These are phyloP conservation scores for Disparrhopalites patrizii DNA, from an alignment of 2,888 invertebrate species.

Conservation along the genomic window DNA sequence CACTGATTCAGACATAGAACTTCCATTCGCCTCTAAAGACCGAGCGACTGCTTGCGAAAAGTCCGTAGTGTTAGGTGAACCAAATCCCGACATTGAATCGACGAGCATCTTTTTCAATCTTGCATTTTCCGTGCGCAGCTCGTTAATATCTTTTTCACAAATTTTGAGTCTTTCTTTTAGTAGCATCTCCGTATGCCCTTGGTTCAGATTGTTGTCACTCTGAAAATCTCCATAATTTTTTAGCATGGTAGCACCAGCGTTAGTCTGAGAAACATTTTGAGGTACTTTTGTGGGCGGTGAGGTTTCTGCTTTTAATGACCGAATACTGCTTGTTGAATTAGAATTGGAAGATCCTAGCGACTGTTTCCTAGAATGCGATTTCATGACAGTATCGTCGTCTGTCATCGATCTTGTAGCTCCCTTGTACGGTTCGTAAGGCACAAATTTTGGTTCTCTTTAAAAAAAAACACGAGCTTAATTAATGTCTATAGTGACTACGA, in stretches of 20 bases:
- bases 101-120: constrained; percentile 45
- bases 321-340: constrained; percentile 10
- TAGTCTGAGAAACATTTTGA: neutral
- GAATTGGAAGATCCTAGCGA: constrained; percentile 14
- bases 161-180: constrained; percentile 46
- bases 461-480: neutral
- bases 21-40: neutral
- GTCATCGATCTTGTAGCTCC: constrained; percentile 45
- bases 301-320: neutral
- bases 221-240: too few relatives aligned
- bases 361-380: constrained; percentile 20
- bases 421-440: constrained; percentile 47
- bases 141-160: constrained; percentile 44
- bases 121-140: constrained; percentile 44
- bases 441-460: constrained; percentile 45
- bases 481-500: neutral
- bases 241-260: too few relatives aligned
- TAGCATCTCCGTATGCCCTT: constrained; percentile 18
- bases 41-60: neutral
- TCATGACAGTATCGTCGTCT: constrained; percentile 9
- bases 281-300: neutral
- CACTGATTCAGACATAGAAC: constrained; percentile 40
- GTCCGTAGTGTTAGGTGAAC: constrained; percentile 7
- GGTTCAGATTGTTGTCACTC: neutral
- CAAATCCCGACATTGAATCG: constrained; percentile 43